Percentiles rank a stretch among this genome's conserved stretches.
phyloP scores from a whole-genome alignment of 2,888 invertebrate species.

The Agrotis ipsilon region DNA sequence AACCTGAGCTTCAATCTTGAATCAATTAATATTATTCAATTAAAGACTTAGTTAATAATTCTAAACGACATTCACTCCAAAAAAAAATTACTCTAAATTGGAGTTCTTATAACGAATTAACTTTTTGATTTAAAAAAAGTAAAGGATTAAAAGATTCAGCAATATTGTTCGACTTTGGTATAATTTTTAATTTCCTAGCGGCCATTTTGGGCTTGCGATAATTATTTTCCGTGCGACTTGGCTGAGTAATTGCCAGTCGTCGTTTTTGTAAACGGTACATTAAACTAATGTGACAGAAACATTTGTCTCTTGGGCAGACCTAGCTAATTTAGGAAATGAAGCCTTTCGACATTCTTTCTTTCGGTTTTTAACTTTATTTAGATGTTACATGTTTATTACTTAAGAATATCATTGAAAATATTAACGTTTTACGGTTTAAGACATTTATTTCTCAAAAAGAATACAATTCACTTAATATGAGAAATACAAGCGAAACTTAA shows the following conservation, averaged over 20 bases:
- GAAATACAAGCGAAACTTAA: too few species aligned
- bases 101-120: constrained; percentile 5
- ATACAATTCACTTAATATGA: too few species aligned
- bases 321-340: constrained; percentile 38
- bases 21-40: not conserved
- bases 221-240: constrained; percentile 78
- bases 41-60: constrained; percentile 1
- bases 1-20: not conserved
- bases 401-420: too few species aligned
- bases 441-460: too few species aligned
- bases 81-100: not conserved
- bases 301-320: constrained; percentile 20
- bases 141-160: constrained; percentile 28
- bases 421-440: too few species aligned
- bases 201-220: constrained; percentile 65
- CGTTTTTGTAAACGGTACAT: constrained; percentile 66
- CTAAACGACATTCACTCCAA: not conserved
- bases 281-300: constrained; percentile 41
- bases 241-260: constrained; percentile 71
- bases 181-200: constrained; percentile 71
- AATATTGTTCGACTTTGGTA: constrained; percentile 39
- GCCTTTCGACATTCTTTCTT: constrained; percentile 13
- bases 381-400: not conserved
- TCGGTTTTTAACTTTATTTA: not conserved
- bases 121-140: constrained; percentile 19